A percentile compares a stretch with the other conserved stretches of the same genome.
Conservation (phyloP, 2,113 vertebrate genomes). For the Notiomystis cincta region DNA sequence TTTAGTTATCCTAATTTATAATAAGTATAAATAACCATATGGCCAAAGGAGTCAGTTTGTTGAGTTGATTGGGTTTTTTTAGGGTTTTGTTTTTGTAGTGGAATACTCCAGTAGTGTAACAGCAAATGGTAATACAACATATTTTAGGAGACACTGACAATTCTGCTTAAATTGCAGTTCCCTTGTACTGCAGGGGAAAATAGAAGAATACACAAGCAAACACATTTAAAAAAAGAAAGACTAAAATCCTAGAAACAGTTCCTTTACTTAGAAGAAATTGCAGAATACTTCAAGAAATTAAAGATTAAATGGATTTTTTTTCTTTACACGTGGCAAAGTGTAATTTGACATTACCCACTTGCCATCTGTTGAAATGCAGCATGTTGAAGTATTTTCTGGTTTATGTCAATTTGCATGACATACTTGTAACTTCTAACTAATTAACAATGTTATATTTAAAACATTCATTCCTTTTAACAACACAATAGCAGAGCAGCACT, state of each 20-base stretch:
- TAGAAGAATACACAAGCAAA: neutral
- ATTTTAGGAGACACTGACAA: neutral
- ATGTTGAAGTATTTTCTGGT: neutral
- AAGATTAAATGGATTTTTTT: neutral
- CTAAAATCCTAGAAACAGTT: neutral
- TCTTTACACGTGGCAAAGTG: neutral
- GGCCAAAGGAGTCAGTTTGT: neutral
- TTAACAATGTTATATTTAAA: neutral
- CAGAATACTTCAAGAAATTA: neutral
- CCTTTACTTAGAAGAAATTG: neutral
- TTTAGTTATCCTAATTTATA: neutral
- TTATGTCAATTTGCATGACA: neutral
- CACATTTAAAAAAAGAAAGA: neutral
- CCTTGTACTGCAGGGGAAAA: neutral
- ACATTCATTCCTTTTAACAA: neutral
- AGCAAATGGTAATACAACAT: neutral
- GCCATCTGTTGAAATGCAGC: neutral
- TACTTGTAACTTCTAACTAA: neutral
- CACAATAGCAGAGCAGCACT: neutral
- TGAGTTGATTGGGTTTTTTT: neutral
- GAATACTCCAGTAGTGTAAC: neutral
- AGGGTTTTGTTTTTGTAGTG: neutral
- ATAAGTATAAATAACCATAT: neutral
- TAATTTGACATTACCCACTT: neutral
- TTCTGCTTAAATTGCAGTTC: neutral